phyloP scores from a whole-genome alignment of 2,888 invertebrate species.

The Diogma glabrata region DNA sequence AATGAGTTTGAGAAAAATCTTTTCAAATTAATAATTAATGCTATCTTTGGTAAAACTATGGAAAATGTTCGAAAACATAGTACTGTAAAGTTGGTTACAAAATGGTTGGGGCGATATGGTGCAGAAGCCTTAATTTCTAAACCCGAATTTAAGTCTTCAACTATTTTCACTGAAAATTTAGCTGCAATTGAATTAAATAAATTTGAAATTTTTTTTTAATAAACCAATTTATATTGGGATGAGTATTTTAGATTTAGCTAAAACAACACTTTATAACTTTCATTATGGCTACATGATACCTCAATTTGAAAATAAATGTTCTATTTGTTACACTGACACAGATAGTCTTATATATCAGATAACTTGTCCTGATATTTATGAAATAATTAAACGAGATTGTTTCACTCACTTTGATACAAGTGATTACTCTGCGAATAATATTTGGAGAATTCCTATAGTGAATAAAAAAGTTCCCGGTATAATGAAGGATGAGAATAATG shows the following conservation, averaged over 20 bases:
- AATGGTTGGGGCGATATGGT: no score
- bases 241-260: no score
- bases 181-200: slow-evolving; percentile 23
- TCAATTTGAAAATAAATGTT: neutral
- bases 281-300: slow-evolving; percentile 19
- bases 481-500: neutral
- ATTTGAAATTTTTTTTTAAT: slow-evolving; percentile 20
- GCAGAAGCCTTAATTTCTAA: slow-evolving; percentile 6
- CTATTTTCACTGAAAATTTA: slow-evolving; percentile 25
- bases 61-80: no score
- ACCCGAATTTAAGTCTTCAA: slow-evolving; percentile 29
- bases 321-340: neutral
- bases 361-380: neutral
- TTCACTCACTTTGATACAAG: neutral
- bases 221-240: slow-evolving; percentile 14
- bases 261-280: slow-evolving; percentile 29
- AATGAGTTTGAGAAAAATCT: no score
- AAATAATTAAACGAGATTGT: neutral
- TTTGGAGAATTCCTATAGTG: slow-evolving; percentile 11
- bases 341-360: neutral
- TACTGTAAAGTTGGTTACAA: no score
- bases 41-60: no score
- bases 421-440: neutral
- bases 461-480: neutral
- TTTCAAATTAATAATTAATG: no score